Evolutionary conservation across 2,888 invertebrate genomes (phyloP), one percentile per base, ranked within the genome.

Genomic region (Nudaria mundana): DNA sequence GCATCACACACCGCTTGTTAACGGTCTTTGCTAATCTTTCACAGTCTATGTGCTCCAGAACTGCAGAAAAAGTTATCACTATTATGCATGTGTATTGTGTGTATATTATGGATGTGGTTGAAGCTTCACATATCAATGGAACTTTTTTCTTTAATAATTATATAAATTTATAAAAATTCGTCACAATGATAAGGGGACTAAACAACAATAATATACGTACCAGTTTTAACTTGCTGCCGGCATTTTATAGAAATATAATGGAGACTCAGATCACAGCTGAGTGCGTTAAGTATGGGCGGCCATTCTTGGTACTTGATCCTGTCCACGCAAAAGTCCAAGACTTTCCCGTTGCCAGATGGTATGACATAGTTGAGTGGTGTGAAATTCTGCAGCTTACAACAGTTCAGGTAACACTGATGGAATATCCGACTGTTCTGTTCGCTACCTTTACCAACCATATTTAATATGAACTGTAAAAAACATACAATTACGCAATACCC

Each of bases 281-380:
- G 76, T 0, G 95, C 93, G 57, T 93, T 93, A 33, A 94, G 77
- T 31, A 95, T 92, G 1, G 95, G 92, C 18, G 91, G 87, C 95
- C 95, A 95, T 52, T 95, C 95, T 45, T 90, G 91, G 46, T 93
- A 91, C 62, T 93, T 93, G 33, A 95, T 90, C 51, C 94, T 91
- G 66, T 95, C 95, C 34, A 93, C 94, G 50, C 91, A 91, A 59
- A 95, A 93, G 55, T 95, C 95, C 45, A 94, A 61, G 25, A 84
- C 75, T 32, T 91, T 86, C 11, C 88, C 90, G 38, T 86, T 86
- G 28, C 78, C 76, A n/a, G 79, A 71, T 1, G 87, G 82, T 20
- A 84, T 56, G n/a, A 86, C 80, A 54, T 63, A 75, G 44, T 65
- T 80, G 24, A 89, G 42, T 2, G 89, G 85, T 18, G 82, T 81